Base-by-base conservation (phyloP, 2,113 vertebrate genomes). In the Oreotrochilus melanogaster region DNA sequence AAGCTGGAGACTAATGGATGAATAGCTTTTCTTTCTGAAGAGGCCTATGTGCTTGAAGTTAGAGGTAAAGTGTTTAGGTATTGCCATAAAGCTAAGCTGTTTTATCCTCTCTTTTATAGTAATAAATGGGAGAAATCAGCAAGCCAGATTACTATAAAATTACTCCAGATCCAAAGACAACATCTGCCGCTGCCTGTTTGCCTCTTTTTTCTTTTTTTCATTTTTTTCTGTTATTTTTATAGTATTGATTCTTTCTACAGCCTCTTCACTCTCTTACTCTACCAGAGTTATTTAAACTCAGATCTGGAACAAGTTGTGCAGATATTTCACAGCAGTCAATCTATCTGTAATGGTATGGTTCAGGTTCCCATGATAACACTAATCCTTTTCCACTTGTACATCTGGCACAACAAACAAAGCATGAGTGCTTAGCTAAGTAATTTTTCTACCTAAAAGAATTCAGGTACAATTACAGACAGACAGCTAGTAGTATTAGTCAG, bases 121-220 rank as follows among this genome's bases (percentile, higher is more conserved):
- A 93, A 93, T 82, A 94, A 87, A 94, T 61, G 53, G 43, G 54
- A 95, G 71, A 93, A 91, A 93, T 89, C 93, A 90, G 65, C 9
- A 6, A 93, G 54, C 88, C 74, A 88, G 82, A 79, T 69, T 53
- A 90, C 71, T 89, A 39, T 48, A 86, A 85, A 89, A 93, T 39
- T 54, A 88, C n/a, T 79, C n/a, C 2, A 3, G 30, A 91, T 82
- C 45, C 81, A 95, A 94, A 94, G 85, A 82, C 5, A 62, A 82
- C 81, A 94, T 65, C 66, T 93, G 85, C 23, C 66, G 81, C 61
- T 24, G 23, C 58, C 54, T 51, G 53, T 42, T 73, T 51, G 23
- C 21, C 24, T 67, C 16, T 58, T 62, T 56, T 18, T 45, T 51
- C 6, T 2, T 0, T 6, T 24, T 47, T 54, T 30, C 60, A 43